Base-by-base conservation (phyloP, 2,113 vertebrate species). In the Triplophysa siluroides region DNA sequence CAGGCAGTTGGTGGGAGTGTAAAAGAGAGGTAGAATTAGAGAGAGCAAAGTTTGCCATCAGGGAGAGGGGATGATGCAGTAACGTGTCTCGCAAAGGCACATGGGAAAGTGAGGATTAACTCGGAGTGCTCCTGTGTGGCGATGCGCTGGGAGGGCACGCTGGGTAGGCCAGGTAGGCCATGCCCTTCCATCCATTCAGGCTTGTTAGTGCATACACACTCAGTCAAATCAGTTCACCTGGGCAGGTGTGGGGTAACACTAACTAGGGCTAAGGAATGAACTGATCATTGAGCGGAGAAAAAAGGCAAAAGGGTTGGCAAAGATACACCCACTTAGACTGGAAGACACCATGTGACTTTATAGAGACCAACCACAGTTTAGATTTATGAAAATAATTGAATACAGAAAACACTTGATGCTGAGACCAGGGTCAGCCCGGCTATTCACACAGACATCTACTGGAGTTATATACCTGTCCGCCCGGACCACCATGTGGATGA, bases 151-250 rank as follows among this genome's bases (percentile, higher is more conserved):
- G 78, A 87, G 84, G 83, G 70, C 86, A 75, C 81, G 87, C 86
- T 87, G 89, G 84, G 72, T 81, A 75, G 84, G 83, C 72, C 87
- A 78, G 83, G 85, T 85, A 88, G 90, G 86, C 78, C 79, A 74
- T 83, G 78, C 83, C 84, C 78, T 81, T 88, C 86, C 88, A 91
- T 91, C 89, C 86, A 91, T 91, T 88, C 81, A 64, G 78, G 89
- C 83, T 88, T 87, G 88, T 89, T 91, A 91, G 54, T 80, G 77
- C 54, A 47, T 74, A 80, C 69, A 81, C 76, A 75, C 65, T 76
- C 61, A 84, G 79, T 81, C 79, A 80, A 83, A 81, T 82, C 29
- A 33, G 24, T 54, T 52, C 50, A 70, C 26, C 47, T 60, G 66
- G 64, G 83, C 85, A 83, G 83, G 81, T 85, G 80, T 73, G 80